These are phyloP conservation scores for Erithacus rubecula DNA, from an alignment of 2,797 vertebrate species.

Conservation along the genomic window DNA sequence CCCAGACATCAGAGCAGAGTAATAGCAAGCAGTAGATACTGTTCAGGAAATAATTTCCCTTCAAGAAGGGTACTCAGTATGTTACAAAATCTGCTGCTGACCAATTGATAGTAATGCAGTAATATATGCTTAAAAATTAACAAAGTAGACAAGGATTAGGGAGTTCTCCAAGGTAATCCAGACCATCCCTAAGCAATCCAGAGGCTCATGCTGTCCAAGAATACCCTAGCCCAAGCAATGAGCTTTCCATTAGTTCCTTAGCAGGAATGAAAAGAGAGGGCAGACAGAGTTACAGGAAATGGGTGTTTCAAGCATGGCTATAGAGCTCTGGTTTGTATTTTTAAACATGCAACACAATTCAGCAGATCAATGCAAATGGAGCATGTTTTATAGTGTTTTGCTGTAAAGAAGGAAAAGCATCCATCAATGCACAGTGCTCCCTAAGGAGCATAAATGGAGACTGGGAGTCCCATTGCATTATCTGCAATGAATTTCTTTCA, in stretches of 20 bases:
- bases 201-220: not conserved
- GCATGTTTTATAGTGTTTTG: constrained; percentile 27
- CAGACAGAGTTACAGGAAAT: not conserved
- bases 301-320: not conserved
- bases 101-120: not conserved
- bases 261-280: not conserved
- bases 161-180: not conserved
- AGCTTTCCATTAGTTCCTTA: not conserved
- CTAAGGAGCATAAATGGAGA: constrained; percentile 47
- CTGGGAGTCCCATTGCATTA: constrained; percentile 21
- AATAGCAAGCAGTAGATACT: not conserved
- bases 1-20: not conserved
- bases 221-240: not conserved
- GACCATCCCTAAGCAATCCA: not conserved
- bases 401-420: constrained; percentile 18
- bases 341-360: not conserved
- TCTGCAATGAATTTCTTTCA: constrained; percentile 28
- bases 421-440: constrained; percentile 8
- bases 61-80: not conserved
- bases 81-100: not conserved
- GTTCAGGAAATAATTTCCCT: not conserved
- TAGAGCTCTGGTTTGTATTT: not conserved
- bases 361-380: constrained; percentile 47
- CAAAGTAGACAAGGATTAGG: not conserved
- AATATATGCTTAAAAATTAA: not conserved